These are phyloP conservation scores for Lasioglossum vierecki DNA, from an alignment of 2,888 invertebrate species.

Conservation along the genomic window DNA sequence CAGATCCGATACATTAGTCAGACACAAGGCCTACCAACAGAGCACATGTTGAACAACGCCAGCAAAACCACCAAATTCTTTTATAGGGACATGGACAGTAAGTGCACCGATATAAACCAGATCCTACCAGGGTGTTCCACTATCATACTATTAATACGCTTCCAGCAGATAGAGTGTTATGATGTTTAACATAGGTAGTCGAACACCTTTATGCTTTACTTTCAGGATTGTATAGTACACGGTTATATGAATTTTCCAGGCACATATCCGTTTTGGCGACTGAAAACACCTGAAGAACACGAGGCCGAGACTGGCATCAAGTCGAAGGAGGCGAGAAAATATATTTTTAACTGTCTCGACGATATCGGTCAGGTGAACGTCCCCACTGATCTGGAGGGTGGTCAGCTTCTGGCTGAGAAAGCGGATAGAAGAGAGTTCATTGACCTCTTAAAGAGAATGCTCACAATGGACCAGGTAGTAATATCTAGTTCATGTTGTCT, in stretches of 20 bases:
- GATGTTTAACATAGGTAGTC: not conserved
- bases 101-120: conserved; percentile 75
- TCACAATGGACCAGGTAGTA: conserved; percentile 97
- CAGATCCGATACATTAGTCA: conserved; percentile 98
- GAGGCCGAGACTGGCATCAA: conserved; percentile 98
- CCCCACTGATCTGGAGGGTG: conserved; percentile 98
- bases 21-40: conserved; percentile 98
- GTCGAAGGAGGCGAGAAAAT: conserved; percentile 99
- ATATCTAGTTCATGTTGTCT: conserved; percentile 81
- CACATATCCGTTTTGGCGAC: conserved; percentile 93
- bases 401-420: conserved; percentile 98
- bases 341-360: conserved; percentile 99
- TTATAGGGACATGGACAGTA: conserved; percentile 96
- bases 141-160: not conserved
- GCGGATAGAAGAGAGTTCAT: conserved; percentile 99
- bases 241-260: conserved; percentile 62
- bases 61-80: conserved; percentile 99
- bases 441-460: conserved; percentile 98
- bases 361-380: conserved; percentile 99
- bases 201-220: not conserved
- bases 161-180: not conserved
- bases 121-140: not conserved
- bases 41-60: conserved; percentile 98
- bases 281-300: conserved; percentile 98
- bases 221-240: not conserved